phyloP scores from a whole-genome alignment of 2,797 vertebrate species.

The Chelon auratus region DNA sequence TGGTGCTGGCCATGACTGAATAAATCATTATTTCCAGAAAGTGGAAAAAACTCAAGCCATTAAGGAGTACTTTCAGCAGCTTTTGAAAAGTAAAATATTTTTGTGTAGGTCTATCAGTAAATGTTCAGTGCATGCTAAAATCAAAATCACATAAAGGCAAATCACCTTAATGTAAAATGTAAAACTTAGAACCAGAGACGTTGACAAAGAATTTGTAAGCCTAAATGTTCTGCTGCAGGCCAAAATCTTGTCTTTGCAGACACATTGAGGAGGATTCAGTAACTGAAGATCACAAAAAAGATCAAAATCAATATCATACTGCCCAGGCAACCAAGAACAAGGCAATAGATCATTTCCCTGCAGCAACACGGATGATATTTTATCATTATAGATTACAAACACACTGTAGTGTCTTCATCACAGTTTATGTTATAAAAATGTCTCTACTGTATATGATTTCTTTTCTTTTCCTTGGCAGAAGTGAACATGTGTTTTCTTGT shows the following conservation, averaged over 20 bases:
- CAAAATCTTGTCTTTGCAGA: slow-evolving; percentile 15
- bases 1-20: neutral
- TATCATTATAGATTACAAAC: slow-evolving; percentile 50
- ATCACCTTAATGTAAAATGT: neutral
- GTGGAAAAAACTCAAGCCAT: neutral
- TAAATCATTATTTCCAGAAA: slow-evolving; percentile 13
- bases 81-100: neutral
- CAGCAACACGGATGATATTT: slow-evolving; percentile 44
- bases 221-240: neutral
- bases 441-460: too few species aligned
- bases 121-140: neutral
- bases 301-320: slow-evolving; percentile 52
- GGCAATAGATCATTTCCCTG: slow-evolving; percentile 43
- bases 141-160: neutral
- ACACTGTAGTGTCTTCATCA: slow-evolving; percentile 19
- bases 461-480: slow-evolving; percentile 7
- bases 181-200: neutral
- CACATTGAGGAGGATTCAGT: slow-evolving; percentile 5
- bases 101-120: too few species aligned
- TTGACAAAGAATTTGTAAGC: slow-evolving; percentile 6
- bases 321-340: slow-evolving; percentile 31
- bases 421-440: slow-evolving; percentile 1
- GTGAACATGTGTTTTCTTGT: neutral
- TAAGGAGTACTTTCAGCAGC: neutral
- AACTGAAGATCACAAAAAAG: slow-evolving; percentile 41